These are phyloP conservation scores for Neoniphon sammara DNA, from an alignment of 2,797 vertebrate species.

Conservation along the genomic window DNA sequence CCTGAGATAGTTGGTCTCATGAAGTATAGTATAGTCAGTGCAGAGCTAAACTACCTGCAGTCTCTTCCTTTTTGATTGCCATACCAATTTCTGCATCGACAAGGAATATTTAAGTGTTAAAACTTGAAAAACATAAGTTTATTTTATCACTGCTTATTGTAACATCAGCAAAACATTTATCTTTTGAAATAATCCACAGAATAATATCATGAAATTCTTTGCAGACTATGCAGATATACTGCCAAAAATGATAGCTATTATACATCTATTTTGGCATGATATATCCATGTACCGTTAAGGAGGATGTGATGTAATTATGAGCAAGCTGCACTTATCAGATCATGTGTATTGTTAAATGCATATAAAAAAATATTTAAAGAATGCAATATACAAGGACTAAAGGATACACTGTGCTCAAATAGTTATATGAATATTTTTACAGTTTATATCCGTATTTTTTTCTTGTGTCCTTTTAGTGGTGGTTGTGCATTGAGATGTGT, in stretches of 20 bases:
- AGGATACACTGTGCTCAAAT: not conserved
- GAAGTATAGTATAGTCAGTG: not conserved
- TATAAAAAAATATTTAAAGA: not conserved
- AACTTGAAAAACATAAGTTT: no score
- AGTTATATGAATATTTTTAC: conserved; percentile 13
- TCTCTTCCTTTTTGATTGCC: not conserved
- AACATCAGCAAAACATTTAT: not conserved
- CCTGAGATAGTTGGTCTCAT: conserved; percentile 20
- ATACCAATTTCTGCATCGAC: not conserved
- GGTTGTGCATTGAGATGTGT: conserved; percentile 35
- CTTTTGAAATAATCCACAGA: not conserved
- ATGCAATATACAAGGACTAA: not conserved
- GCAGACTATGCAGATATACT: no score
- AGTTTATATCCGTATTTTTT: not conserved
- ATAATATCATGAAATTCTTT: no score
- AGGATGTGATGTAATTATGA: no score
- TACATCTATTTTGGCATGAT: no score
- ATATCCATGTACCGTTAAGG: no score
- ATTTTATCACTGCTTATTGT: no score
- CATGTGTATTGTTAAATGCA: not conserved
- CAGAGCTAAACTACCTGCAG: conserved; percentile 15
- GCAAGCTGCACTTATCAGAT: no score
- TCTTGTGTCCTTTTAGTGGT: conserved; percentile 47
- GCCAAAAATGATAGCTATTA: no score
- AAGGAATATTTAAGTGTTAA: no score